phyloP scores from a whole-genome alignment of 1,140 invertebrate genomes.

The Psix sp. region DNA sequence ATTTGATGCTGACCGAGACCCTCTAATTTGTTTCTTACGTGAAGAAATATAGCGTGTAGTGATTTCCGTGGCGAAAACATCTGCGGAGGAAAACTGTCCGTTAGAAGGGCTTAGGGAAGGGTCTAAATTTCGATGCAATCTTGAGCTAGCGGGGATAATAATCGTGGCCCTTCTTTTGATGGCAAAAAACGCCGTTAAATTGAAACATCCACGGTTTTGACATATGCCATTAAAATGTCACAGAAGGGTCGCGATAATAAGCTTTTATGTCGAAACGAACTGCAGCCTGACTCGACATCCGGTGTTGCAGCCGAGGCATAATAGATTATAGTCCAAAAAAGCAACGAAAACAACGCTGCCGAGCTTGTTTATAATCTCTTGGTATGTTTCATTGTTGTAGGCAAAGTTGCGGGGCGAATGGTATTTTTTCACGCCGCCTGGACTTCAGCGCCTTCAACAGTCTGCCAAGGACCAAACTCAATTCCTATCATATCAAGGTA shows the following conservation, averaged over 20 bases:
- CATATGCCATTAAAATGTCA: constrained; percentile 42
- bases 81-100: constrained; percentile 7
- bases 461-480: constrained; percentile 95
- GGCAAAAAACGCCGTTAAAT: constrained; percentile 22
- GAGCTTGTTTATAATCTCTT: too few relatives aligned
- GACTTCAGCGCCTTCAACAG: constrained; percentile 97
- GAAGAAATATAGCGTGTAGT: constrained; percentile 5
- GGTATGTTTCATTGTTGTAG: constrained; percentile 78
- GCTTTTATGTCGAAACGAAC: constrained; percentile 10
- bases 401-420: constrained; percentile 90
- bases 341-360: too few relatives aligned
- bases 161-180: constrained; percentile 27
- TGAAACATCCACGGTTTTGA: constrained; percentile 38
- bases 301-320: too few relatives aligned
- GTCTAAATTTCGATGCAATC: constrained; percentile 44
- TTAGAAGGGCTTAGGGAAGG: constrained; percentile 32
- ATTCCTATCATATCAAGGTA: constrained; percentile 99
- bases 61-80: constrained; percentile 20
- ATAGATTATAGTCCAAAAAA: too few relatives aligned
- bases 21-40: too few relatives aligned
- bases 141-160: constrained; percentile 19
- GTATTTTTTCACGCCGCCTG: constrained; percentile 91
- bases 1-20: too few relatives aligned
- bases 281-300: too few relatives aligned
- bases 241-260: constrained; percentile 30